Evolutionary conservation across 2,888 invertebrate genomes (phyloP).

Genomic region (Drosophila rubida): DNA sequence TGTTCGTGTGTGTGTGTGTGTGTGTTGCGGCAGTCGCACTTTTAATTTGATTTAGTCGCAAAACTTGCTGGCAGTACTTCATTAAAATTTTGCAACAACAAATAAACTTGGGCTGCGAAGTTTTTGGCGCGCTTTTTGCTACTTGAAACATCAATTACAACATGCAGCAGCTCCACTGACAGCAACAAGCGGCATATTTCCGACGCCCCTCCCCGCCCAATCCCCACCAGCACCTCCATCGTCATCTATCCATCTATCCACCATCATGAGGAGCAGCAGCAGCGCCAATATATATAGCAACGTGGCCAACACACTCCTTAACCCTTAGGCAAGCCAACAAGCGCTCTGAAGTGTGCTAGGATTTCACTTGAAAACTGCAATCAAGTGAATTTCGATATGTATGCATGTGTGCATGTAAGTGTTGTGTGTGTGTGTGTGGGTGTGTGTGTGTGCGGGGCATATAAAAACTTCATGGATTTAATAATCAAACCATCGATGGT

Average conservation of each 20-base stretch:
- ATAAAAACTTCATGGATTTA: conserved; percentile 82
- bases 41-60: conserved; percentile 79
- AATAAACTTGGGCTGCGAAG: conserved; percentile 69
- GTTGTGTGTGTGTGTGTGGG: conserved; percentile 12
- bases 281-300: background rate
- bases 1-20: background rate
- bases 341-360: conserved; percentile 77
- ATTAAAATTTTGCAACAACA: conserved; percentile 79
- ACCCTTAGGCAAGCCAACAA: conserved; percentile 76
- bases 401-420: conserved; percentile 27
- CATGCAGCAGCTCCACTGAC: conserved; percentile 48
- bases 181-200: conserved; percentile 67
- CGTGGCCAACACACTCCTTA: conserved; percentile 34
- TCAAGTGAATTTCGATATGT: conserved; percentile 82
- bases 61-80: conserved; percentile 75
- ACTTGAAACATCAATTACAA: conserved; percentile 81
- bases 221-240: background rate
- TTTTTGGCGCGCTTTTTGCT: conserved; percentile 75
- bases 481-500: conserved; percentile 78
- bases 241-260: background rate
- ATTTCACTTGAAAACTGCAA: conserved; percentile 83
- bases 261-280: background rate
- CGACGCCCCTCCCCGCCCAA: conserved; percentile 13
- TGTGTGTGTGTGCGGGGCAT: conserved; percentile 35
- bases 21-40: conserved; percentile 53